Conservation (phyloP, 1,140 invertebrate genomes). For the Aleiodes sp. region DNA sequence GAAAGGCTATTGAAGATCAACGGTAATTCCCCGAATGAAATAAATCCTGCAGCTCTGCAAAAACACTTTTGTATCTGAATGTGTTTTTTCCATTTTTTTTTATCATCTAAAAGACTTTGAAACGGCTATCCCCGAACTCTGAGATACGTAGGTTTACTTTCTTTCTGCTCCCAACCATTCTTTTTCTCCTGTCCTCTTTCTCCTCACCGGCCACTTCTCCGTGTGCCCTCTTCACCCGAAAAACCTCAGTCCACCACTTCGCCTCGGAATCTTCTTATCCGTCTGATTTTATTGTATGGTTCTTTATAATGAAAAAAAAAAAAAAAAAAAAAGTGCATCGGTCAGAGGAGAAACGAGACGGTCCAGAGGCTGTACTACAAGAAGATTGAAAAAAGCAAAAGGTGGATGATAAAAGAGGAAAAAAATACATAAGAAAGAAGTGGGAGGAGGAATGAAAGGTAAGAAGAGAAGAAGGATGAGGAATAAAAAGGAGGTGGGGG, state of each 20-base stretch:
- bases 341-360: constrained; percentile 23
- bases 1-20: neutral
- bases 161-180: constrained; percentile 11
- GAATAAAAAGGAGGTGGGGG: neutral
- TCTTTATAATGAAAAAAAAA: constrained; percentile 26
- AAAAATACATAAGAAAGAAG: neutral
- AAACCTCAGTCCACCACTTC: constrained; percentile 23
- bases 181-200: constrained; percentile 19
- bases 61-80: too few relatives aligned
- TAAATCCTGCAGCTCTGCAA: neutral
- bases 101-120: neutral
- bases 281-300: constrained; percentile 38
- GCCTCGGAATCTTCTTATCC: constrained; percentile 38
- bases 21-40: neutral
- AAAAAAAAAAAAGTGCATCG: constrained; percentile 35
- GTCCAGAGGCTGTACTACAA: constrained; percentile 21
- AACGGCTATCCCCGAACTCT: neutral
- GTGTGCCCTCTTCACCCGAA: neutral
- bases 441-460: constrained; percentile 4
- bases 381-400: constrained; percentile 20
- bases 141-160: neutral
- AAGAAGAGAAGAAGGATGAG: constrained; percentile 10
- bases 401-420: constrained; percentile 18
- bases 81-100: neutral
- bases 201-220: neutral